Conservation (phyloP, 2,113 vertebrate genomes). For the Pseudopipra pipra region DNA sequence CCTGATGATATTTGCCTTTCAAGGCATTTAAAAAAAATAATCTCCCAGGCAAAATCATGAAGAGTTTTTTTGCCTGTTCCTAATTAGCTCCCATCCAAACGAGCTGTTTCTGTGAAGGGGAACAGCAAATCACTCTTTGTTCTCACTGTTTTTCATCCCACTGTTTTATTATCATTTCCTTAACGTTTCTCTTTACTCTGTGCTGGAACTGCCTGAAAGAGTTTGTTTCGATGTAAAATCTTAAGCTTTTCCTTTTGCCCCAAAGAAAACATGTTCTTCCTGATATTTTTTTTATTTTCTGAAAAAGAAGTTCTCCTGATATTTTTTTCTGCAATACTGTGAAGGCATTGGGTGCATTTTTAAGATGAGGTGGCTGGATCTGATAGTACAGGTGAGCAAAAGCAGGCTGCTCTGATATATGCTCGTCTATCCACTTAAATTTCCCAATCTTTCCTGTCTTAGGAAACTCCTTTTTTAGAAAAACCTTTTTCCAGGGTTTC, state of each 20-base stretch:
- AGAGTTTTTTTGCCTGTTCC: neutral
- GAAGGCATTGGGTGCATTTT: neutral
- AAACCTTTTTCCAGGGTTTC: neutral
- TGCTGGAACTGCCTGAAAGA: neutral
- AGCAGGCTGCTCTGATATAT: neutral
- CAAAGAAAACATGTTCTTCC: neutral
- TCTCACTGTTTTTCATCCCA: neutral
- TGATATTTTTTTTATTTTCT: neutral
- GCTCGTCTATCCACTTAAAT: neutral
- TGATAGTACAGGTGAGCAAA: neutral
- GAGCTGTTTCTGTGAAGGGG: neutral
- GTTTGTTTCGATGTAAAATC: neutral
- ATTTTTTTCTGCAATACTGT: neutral
- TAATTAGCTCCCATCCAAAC: constrained; percentile 35
- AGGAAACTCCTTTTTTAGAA: neutral
- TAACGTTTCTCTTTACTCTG: neutral
- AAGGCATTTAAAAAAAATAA: constrained; percentile 5
- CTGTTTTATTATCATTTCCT: neutral
- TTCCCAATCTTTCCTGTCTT: neutral
- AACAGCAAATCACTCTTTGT: constrained; percentile 12
- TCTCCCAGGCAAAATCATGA: constrained; percentile 40
- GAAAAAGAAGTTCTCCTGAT: neutral
- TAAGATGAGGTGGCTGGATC: neutral
- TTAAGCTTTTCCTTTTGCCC: neutral
- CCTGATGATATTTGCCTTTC: constrained; percentile 56